Percentiles rank a stretch among this genome's conserved stretches.
phyloP scores from a whole-genome alignment of 1,140 invertebrate species.

The Ceratosolen solmsi region DNA sequence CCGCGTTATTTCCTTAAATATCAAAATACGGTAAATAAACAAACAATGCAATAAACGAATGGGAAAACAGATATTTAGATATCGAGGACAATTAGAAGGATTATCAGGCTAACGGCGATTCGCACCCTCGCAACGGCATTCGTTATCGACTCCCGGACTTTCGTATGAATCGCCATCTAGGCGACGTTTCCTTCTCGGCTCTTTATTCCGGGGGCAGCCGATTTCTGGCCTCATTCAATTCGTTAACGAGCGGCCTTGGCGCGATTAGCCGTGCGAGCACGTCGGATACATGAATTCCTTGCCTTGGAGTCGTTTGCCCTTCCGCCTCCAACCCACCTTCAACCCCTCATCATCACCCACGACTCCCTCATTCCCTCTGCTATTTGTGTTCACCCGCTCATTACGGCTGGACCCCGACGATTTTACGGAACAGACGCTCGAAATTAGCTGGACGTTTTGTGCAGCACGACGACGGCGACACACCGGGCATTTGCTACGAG shows the following conservation, averaged over 20 bases:
- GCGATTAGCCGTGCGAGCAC: slow-evolving; percentile 64
- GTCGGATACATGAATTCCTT: slow-evolving; percentile 53
- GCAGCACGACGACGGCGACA: slow-evolving; percentile 23
- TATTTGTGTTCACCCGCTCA: slow-evolving; percentile 70
- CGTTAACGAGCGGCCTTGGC: slow-evolving; percentile 66
- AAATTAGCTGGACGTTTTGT: slow-evolving; percentile 64
- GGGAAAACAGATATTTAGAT: too few relatives aligned
- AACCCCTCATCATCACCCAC: slow-evolving; percentile 59
- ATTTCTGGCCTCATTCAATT: slow-evolving; percentile 61
- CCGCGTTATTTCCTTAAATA: too few relatives aligned
- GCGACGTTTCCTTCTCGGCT: not conserved
- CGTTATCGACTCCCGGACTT: too few relatives aligned
- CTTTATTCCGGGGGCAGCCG: slow-evolving; percentile 7
- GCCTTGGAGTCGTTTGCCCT: slow-evolving; percentile 31
- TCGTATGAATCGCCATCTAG: not conserved
- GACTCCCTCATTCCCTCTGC: slow-evolving; percentile 57
- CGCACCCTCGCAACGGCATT: too few relatives aligned
- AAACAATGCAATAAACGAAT: too few relatives aligned
- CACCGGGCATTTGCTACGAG: slow-evolving; percentile 23
- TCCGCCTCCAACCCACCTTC: too few relatives aligned
- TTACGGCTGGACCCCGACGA: slow-evolving; percentile 64
- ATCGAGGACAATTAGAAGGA: too few relatives aligned
- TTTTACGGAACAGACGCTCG: slow-evolving; percentile 69
- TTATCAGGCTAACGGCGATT: too few relatives aligned
- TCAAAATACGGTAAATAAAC: too few relatives aligned